Conservation (phyloP, 2,113 vertebrate species). For the Sapayoa aenigma region DNA sequence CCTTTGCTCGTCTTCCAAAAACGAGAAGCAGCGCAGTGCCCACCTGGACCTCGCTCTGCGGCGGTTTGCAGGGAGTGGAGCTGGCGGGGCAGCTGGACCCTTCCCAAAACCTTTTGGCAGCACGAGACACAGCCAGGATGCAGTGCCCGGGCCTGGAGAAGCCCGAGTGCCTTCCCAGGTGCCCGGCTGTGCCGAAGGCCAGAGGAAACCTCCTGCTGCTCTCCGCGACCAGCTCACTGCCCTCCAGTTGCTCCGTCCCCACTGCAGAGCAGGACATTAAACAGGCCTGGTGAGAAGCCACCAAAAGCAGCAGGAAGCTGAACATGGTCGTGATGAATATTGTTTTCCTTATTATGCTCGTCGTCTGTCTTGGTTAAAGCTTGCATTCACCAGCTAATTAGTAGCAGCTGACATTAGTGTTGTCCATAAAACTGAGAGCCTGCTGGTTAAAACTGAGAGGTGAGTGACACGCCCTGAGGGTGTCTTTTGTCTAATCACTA, state of each 20-base stretch:
- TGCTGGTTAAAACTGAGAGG: not conserved
- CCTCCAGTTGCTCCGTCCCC: not conserved
- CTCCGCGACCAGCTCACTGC: not conserved
- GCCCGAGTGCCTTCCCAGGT: not conserved
- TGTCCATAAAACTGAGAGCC: not conserved
- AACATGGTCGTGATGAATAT: not conserved
- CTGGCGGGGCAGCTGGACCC: not conserved
- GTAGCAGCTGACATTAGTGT: not conserved
- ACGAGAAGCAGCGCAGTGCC: not conserved
- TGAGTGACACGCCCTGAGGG: not conserved
- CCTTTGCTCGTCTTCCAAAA: not conserved
- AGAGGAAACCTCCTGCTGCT: not conserved
- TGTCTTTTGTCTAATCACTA: not conserved
- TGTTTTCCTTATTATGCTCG: not conserved
- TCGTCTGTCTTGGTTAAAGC: not conserved
- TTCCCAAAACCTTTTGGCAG: not conserved
- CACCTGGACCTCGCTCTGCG: not conserved
- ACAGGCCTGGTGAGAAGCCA: not conserved
- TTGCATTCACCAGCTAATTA: not conserved
- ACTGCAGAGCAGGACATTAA: not conserved
- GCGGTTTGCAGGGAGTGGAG: not conserved
- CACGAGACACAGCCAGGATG: not conserved
- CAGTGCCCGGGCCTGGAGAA: not conserved
- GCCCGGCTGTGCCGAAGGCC: not conserved
- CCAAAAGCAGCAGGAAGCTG: not conserved